A percentile compares a stretch with the other conserved stretches of the same genome.
phyloP scores from a whole-genome alignment of 2,797 vertebrate genomes.

The Macropus fuliginosus region DNA sequence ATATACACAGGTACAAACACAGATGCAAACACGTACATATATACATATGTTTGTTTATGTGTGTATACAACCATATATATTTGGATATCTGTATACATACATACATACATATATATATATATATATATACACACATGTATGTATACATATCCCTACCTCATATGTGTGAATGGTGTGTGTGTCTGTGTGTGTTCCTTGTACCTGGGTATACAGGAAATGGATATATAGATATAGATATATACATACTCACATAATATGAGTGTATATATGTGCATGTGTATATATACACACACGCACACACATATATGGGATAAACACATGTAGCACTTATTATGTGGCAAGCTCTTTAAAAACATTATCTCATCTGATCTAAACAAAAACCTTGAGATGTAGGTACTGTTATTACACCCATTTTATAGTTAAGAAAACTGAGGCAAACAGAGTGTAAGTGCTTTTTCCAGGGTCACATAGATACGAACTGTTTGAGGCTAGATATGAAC shows the following conservation, averaged over 20 bases:
- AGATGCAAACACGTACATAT: not conserved
- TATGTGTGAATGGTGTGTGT: no score
- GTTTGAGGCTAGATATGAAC: not conserved
- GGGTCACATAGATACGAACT: not conserved
- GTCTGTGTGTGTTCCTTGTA: not conserved
- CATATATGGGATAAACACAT: not conserved
- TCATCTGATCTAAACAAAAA: not conserved
- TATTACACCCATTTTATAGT: not conserved
- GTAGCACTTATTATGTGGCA: not conserved
- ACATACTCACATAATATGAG: no score
- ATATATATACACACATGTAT: no score
- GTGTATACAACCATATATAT: no score
- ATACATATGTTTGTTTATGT: no score
- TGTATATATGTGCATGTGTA: not conserved
- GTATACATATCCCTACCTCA: no score
- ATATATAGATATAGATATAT: not conserved
- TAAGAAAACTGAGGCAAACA: not conserved
- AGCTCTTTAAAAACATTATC: not conserved
- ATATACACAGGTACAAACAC: not conserved
- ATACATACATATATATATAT: no score
- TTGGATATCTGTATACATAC: no score
- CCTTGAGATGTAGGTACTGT: not conserved
- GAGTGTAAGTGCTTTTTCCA: not conserved
- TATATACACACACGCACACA: accelerated
- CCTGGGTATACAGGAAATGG: not conserved